Base-by-base conservation (phyloP, 2,113 vertebrate genomes). In the Stercorarius parasiticus region DNA sequence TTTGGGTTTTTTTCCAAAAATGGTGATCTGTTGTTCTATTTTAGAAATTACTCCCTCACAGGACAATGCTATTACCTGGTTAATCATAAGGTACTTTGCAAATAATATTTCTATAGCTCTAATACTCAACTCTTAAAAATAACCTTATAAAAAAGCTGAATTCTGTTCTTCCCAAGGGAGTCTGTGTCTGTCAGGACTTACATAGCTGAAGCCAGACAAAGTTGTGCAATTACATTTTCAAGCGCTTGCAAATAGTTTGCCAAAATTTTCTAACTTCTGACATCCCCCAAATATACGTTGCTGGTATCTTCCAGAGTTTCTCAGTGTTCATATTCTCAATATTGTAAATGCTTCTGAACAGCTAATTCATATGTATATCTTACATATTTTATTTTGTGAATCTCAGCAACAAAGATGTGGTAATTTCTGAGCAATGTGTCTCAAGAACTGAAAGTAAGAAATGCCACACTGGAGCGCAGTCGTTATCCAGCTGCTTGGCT, bases 161-260 rank as follows among this genome's bases (percentile, higher is more conserved):
- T 93, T 93, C 47, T 64, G 10, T 52, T 93, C 49, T 90, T 88
- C 74, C 92, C 61, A 50, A 52, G 62, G 77, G 77, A 85, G 52
- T 56, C 80, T 43, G 15, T 82, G 72, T 90, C 64, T 91, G 43
- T 91, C 56, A 93, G 80, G 65, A 88, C 26, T 82, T 82, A 65
- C 20, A 14, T 3, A 83, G 79, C 53, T 95, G 89, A 89, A 91
- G 62, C n/a, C 58, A 91, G 70, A 55, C 93, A 67, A 88, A 74
- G 38, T 93, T 97, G 85, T 87, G 69, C 94, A 96, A 95, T 83
- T 95, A 55, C 53, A 82, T 97, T 96, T 95, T 79, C 67, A 92
- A 82, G 73, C 10, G 4, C 70, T 94, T 85, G 56, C 55, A 73
- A 62, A 61, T 34, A 59, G n/a, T 82, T 95, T 96, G 80, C 92